A percentile compares a stretch with the other conserved stretches of the same genome.
Evolutionary conservation across 2,797 vertebrate genomes (phyloP).

Genomic region (Staurois parvus): DNA sequence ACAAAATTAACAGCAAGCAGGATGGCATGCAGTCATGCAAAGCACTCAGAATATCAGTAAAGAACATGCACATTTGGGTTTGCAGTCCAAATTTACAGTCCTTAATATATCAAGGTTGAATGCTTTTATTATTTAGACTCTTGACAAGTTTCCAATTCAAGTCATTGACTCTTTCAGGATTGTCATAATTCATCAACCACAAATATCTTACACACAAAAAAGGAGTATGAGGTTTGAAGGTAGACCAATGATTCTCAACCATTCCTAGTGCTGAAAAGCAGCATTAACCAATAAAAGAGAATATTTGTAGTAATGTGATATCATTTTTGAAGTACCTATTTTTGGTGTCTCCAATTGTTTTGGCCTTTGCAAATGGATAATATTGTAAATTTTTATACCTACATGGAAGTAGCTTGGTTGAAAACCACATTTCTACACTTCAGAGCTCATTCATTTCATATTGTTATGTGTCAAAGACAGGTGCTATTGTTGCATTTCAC

Average conservation of each 20-base stretch:
- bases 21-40: slow-evolving; percentile 66
- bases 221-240: slow-evolving; percentile 38
- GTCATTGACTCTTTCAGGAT: slow-evolving; percentile 67
- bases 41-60: slow-evolving; percentile 60
- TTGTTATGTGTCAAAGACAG: slow-evolving; percentile 36
- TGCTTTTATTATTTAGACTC: slow-evolving; percentile 26
- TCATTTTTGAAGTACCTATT: neutral
- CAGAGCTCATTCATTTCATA: slow-evolving; percentile 54
- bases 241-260: slow-evolving; percentile 44
- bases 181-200: slow-evolving; percentile 62
- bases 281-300: neutral
- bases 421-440: slow-evolving; percentile 57
- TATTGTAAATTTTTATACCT: neutral
- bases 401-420: slow-evolving; percentile 1
- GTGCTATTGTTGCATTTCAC: slow-evolving; percentile 66
- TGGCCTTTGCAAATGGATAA: neutral
- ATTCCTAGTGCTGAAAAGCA: neutral
- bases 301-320: neutral
- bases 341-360: neutral
- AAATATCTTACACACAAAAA: slow-evolving; percentile 49
- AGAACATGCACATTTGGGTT: slow-evolving; percentile 65
- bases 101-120: slow-evolving; percentile 67
- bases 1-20: slow-evolving; percentile 60
- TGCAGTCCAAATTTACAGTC: slow-evolving; percentile 69
- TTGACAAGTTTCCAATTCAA: slow-evolving; percentile 48